A percentile compares a stretch with the other conserved stretches of the same genome.
phyloP scores from a whole-genome alignment of 2,113 vertebrate genomes.

The Corythoichthys intestinalis region DNA sequence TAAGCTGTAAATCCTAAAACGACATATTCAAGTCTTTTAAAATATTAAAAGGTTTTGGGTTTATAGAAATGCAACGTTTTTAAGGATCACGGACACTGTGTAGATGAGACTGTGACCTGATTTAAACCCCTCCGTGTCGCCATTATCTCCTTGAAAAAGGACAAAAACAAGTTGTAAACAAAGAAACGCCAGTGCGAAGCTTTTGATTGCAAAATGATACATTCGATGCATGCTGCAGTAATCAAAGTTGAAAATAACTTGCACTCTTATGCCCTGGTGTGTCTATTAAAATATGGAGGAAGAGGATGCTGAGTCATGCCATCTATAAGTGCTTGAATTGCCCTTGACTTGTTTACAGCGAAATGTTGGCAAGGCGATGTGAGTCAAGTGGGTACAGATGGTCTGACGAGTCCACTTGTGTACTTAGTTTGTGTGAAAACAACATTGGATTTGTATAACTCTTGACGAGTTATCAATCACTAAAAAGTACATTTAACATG shows the following conservation, averaged over 20 bases:
- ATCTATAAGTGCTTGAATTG: slow-evolving; percentile 3
- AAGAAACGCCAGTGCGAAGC: neutral
- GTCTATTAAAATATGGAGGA: neutral
- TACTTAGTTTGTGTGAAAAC: neutral
- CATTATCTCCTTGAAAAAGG: slow-evolving; percentile 1
- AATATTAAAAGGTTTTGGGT: too few relatives aligned
- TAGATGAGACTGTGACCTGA: slow-evolving; percentile 4
- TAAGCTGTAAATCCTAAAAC: too few relatives aligned
- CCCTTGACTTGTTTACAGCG: slow-evolving; percentile 24
- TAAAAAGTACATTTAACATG: too few relatives aligned
- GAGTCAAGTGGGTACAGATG: slow-evolving; percentile 45
- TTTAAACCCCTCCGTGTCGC: neutral
- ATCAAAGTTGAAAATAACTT: neutral
- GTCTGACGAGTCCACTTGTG: slow-evolving; percentile 10
- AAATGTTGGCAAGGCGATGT: slow-evolving; percentile 37
- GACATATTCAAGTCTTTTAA: too few relatives aligned
- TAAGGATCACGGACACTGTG: slow-evolving; percentile 1
- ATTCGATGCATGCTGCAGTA: neutral
- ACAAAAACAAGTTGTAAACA: neutral
- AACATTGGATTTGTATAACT: neutral
- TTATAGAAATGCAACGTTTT: neutral
- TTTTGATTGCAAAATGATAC: neutral
- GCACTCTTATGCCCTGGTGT: neutral
- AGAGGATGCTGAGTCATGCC: neutral
- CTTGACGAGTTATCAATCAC: neutral